Percentiles rank a stretch among this genome's conserved stretches.
Conservation (phyloP, 2,113 vertebrate genomes). For the Mormoops blainvillei region DNA sequence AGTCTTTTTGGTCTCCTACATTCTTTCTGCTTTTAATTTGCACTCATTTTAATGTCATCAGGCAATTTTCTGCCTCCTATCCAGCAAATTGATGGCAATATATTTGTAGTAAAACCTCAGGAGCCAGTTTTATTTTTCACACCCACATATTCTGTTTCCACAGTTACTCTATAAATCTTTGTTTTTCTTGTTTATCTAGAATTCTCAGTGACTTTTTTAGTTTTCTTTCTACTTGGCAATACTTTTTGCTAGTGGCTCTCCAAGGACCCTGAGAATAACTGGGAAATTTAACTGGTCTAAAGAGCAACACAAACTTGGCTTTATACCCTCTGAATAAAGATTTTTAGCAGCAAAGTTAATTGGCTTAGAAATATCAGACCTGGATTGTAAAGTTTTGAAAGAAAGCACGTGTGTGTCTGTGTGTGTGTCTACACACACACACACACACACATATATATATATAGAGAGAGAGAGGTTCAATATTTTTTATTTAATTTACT, state of each 20-base stretch:
- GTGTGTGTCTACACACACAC: too few relatives aligned
- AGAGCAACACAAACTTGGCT: neutral
- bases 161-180: constrained; percentile 35
- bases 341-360: neutral
- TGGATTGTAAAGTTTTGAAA: neutral
- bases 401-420: neutral
- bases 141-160: constrained; percentile 16
- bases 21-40: neutral
- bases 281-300: neutral
- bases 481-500: neutral
- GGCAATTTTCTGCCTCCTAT: constrained; percentile 12
- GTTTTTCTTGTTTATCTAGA: constrained; percentile 50
- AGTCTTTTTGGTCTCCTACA: neutral
- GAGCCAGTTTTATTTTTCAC: constrained; percentile 44
- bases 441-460: too few relatives aligned
- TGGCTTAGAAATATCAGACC: neutral
- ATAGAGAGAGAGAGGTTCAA: neutral
- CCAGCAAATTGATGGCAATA: neutral
- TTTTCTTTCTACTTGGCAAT: neutral
- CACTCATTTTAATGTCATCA: constrained; percentile 47
- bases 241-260: neutral
- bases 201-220: constrained; percentile 5
- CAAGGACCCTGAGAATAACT: neutral
- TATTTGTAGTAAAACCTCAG: constrained; percentile 34
- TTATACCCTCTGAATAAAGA: neutral